These are phyloP conservation scores for Cephus pulcher DNA, from an alignment of 2,888 invertebrate genomes.

Conservation along the genomic window DNA sequence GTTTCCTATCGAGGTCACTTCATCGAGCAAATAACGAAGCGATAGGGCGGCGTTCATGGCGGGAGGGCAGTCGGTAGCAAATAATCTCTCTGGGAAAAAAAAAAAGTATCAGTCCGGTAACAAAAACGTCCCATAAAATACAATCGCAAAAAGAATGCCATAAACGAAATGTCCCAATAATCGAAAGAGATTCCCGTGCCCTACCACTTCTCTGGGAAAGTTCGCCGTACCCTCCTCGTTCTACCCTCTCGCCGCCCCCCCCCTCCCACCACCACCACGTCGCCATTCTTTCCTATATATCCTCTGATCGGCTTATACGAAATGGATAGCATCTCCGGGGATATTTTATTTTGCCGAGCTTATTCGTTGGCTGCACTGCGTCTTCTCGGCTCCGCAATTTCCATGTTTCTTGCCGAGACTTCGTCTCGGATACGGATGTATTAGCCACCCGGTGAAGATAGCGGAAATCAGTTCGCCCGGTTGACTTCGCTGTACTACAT, in stretches of 20 bases:
- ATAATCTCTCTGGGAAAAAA: conserved; percentile 30
- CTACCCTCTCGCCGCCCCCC: not conserved
- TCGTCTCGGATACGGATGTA: not conserved
- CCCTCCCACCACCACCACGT: not conserved
- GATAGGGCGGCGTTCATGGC: conserved; percentile 3
- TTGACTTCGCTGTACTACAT: not conserved
- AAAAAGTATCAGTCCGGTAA: not conserved
- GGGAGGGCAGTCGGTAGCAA: conserved; percentile 27
- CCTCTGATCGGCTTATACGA: conserved; percentile 44
- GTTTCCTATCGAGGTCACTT: conserved; percentile 11
- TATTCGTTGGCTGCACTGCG: conserved; percentile 23
- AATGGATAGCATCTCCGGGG: conserved; percentile 38
- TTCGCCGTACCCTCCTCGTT: conserved; percentile 13
- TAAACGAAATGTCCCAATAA: conserved; percentile 49
- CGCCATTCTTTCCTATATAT: conserved; percentile 26
- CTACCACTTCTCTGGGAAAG: not conserved
- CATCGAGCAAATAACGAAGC: conserved; percentile 14
- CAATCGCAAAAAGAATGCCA: conserved; percentile 27
- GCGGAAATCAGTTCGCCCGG: not conserved
- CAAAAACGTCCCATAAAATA: conserved; percentile 22
- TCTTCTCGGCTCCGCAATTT: conserved; percentile 21
- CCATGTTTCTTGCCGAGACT: conserved; percentile 8
- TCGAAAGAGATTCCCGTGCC: conserved; percentile 44
- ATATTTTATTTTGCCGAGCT: conserved; percentile 39
- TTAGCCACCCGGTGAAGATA: not conserved